phyloP scores from a whole-genome alignment of 2,113 vertebrate genomes.

The Sinocyclocheilus rhinocerous region DNA sequence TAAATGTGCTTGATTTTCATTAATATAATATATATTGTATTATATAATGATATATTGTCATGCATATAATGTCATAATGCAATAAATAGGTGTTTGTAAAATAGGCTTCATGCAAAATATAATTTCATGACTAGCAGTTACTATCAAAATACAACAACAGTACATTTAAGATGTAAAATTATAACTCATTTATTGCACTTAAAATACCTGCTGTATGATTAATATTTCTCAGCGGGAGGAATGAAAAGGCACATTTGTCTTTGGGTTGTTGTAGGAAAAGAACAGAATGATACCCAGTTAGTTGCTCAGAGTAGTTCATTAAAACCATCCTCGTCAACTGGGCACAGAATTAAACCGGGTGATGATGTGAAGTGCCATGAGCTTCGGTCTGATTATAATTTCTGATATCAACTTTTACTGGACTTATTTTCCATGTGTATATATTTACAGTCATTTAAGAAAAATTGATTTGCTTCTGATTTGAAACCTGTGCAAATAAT shows the following conservation, averaged over 20 bases:
- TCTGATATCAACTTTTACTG: not conserved
- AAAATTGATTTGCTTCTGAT: not conserved
- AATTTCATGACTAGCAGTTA: not conserved
- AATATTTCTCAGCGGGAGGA: not conserved
- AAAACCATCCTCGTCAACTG: not conserved
- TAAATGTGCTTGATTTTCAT: not conserved
- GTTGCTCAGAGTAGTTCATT: too few relatives aligned
- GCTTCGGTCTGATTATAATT: not conserved
- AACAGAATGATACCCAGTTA: not conserved
- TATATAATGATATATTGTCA: not conserved
- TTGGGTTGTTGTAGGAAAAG: not conserved
- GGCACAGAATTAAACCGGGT: too few relatives aligned
- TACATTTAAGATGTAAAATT: too few relatives aligned
- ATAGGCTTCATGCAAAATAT: not conserved
- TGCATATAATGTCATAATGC: not conserved
- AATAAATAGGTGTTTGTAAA: not conserved
- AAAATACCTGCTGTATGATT: not conserved
- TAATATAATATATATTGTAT: not conserved
- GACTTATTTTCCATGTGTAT: not conserved
- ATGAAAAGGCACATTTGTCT: not conserved
- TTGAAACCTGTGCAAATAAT: not conserved
- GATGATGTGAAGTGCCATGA: not conserved
- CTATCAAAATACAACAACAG: too few relatives aligned
- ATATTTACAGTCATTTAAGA: not conserved
- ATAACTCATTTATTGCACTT: not conserved